Percentiles rank a stretch among this genome's conserved stretches.
These are phyloP conservation scores for Sebastes diploproa DNA, from an alignment of 2,797 vertebrate species.

Conservation along the genomic window DNA sequence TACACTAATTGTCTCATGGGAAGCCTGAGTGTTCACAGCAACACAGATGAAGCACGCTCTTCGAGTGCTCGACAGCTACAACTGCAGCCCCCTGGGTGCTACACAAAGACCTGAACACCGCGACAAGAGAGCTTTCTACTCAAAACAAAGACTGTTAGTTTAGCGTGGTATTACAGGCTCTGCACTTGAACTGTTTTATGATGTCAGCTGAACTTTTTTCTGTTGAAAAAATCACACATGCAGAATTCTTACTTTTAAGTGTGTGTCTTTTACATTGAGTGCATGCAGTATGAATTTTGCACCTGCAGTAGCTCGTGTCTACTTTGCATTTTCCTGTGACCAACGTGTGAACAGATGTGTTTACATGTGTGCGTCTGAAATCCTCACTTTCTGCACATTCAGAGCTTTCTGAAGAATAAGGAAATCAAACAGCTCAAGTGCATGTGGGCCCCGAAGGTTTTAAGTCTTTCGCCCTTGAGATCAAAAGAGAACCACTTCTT, in stretches of 20 bases:
- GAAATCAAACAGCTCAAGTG: conserved; percentile 11
- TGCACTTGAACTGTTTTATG: not conserved
- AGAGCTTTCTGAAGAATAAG: conserved; percentile 16
- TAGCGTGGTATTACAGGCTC: not conserved
- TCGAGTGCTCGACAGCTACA: not conserved
- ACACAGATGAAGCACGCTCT: not conserved
- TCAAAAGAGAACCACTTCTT: not conserved
- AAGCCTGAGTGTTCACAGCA: not conserved
- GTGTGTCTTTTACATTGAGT: not conserved
- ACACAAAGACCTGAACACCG: not conserved
- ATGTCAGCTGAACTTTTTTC: not conserved
- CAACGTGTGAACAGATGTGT: not conserved
- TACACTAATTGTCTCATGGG: not conserved
- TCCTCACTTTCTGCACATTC: not conserved
- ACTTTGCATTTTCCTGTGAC: conserved; percentile 14
- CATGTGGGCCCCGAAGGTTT: conserved; percentile 14
- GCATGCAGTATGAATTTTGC: not conserved
- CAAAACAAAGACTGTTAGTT: not conserved
- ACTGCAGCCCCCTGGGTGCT: not conserved
- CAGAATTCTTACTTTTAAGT: not conserved
- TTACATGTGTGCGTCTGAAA: not conserved
- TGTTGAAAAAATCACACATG: not conserved
- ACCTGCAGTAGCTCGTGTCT: conserved; percentile 15
- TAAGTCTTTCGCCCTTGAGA: conserved; percentile 21
- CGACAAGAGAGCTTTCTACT: not conserved